These are phyloP conservation scores for Ophion slaviceki DNA, from an alignment of 2,888 invertebrate genomes.

Conservation along the genomic window DNA sequence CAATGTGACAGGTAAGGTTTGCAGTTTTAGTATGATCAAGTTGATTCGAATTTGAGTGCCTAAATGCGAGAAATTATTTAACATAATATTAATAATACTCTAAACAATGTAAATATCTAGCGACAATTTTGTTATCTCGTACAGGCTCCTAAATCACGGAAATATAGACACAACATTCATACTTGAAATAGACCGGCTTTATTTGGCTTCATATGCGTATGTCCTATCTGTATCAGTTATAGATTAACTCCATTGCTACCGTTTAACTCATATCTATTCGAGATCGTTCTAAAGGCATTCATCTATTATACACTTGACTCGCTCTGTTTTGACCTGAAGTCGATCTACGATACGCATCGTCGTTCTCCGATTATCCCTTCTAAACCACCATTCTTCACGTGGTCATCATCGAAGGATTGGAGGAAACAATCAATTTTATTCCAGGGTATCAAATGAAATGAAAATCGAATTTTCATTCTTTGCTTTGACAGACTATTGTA, in stretches of 20 bases:
- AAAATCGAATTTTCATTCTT: conserved; percentile 8
- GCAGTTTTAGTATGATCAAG: background rate
- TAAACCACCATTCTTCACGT: conserved; percentile 6
- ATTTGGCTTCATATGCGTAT: conserved; percentile 8
- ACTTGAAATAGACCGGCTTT: background rate
- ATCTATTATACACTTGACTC: conserved; percentile 7
- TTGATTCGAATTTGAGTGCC: background rate
- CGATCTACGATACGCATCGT: conserved; percentile 5
- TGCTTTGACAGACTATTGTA: conserved; percentile 5
- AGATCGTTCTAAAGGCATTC: background rate
- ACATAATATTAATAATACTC: background rate
- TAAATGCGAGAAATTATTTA: conserved; percentile 1
- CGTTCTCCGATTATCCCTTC: background rate
- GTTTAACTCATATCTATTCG: conserved; percentile 1
- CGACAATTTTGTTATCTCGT: background rate
- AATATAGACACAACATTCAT: conserved; percentile 13
- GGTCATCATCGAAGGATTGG: conserved; percentile 10
- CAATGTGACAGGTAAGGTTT: too few relatives aligned
- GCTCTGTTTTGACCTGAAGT: conserved; percentile 13
- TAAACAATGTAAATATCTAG: conserved; percentile 24
- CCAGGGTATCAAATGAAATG: background rate
- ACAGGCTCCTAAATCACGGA: background rate
- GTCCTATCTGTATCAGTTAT: conserved; percentile 4
- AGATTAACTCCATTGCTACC: conserved; percentile 2
- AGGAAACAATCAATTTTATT: background rate